Evolutionary conservation across 2,113 vertebrate species (phyloP).

Genomic region (Isurus oxyrinchus): DNA sequence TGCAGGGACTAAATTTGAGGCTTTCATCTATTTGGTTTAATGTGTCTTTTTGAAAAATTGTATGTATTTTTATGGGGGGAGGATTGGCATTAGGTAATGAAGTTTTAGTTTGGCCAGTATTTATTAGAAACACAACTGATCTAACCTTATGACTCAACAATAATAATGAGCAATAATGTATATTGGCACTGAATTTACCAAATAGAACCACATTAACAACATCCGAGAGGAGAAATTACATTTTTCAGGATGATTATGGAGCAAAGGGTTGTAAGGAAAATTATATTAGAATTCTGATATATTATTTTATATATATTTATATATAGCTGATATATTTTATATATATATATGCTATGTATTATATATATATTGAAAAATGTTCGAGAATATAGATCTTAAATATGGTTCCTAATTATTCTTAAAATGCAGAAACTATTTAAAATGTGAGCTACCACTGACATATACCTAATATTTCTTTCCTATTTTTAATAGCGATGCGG

Average conservation of each 20-base stretch:
- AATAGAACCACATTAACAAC: background rate
- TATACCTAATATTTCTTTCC: background rate
- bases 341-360: too few relatives aligned
- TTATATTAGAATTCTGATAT: background rate
- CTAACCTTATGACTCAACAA: background rate
- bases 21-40: background rate
- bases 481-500: slow-evolving; percentile 67
- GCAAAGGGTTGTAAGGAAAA: background rate
- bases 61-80: background rate
- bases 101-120: background rate
- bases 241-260: background rate
- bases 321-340: too few relatives aligned
- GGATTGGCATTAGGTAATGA: background rate
- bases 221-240: background rate
- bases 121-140: background rate
- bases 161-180: background rate
- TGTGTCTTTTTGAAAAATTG: background rate
- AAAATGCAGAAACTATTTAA: background rate
- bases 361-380: background rate
- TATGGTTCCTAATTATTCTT: background rate
- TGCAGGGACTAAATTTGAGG: background rate
- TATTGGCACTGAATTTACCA: background rate
- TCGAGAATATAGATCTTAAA: background rate
- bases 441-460: background rate
- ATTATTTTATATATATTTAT: background rate